Evolutionary conservation across 2,113 vertebrate species (phyloP), one percentile per base, ranked within the genome.

Genomic region (Sisor rabdophorus): DNA sequence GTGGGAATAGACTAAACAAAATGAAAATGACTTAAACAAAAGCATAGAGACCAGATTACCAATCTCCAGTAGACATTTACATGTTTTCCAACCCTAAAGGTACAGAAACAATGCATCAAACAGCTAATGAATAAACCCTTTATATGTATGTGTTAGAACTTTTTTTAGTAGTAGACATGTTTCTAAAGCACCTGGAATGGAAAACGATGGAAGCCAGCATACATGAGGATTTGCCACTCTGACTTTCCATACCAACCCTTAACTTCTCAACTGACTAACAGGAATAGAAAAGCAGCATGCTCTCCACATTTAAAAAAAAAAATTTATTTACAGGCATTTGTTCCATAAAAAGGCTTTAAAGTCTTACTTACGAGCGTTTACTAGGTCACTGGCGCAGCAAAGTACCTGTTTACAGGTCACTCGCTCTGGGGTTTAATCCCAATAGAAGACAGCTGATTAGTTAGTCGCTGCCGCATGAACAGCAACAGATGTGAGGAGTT

Each of bases 401-500:
- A 24, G 28, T 60, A 50, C 55, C 47, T 73, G 47, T 28, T 44
- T 20, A 58, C 48, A 58, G 64, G 53, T 76, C 56, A 54, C 61
- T 44, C 52, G 6, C 30, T 52, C 4, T 30, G 32, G 60, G 30
- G 24, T 67, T 67, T 5, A 26, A 20, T 10, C 22, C 24, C 13
- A 22, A 9, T 60, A 11, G 22, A 48, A n/a, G 32, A 67, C 73
- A 76, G 2, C 22, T 81, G 80, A 86, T 84, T 84, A 82, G 73
- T 84, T 61, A 47, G 58, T 75, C 58, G 54, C 61, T 81, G 72
- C 73, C 12, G 73, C 28, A 63, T 83, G 78, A 86, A 71, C 55
- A 63, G 73, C 86, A 84, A 76, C 83, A 82, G 83, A 85, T 86
- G 84, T 82, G 1, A 59, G 48, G 17, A 74, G 24, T 80, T 81